Evolutionary conservation across 2,797 vertebrate species (phyloP), one percentile per base, ranked within the genome.

Genomic region (Cottoperca gobio): DNA sequence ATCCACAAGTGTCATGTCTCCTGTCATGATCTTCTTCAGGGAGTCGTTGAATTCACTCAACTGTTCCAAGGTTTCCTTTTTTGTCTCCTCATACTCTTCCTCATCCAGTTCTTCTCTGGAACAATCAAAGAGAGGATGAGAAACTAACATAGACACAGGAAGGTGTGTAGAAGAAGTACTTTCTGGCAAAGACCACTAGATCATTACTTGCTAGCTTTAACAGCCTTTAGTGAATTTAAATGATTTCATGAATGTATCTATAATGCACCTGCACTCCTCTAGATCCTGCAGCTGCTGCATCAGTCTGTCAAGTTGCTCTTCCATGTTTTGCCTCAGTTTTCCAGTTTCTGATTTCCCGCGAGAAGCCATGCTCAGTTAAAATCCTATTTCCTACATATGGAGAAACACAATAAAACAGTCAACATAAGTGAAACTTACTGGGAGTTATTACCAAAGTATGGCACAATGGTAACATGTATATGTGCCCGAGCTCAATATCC

Each of bases 251-350:
- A 3, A 26, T 31, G 1, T 26, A 2, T 28, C 19, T 58, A 1
- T 2, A n/a, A 49, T 23, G 74, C 92, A 99, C 98, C 97, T 97
- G 97, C 98, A 99, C 71, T 98, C 97, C 72, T 99, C 98, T 81
- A 99, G 93, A 77, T 99, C 98, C 73, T 99, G 97, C 49, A 99
- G 95, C 73, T 99, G 98, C 83, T 99, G 98, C 97, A 99, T 97
- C 73, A 99, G 87, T 78, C 98, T 95, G 86, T 99, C 98, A 64
- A 99, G 91, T 73, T 99, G 98, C 81, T 99, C 98, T 80, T 99
- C 98, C 94, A 99, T 95, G 73, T 99, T 99, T 81, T 99, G 97
- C 84, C 95, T 97, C 57, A 99, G 78, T 88, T 98, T 99, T 70
- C 95, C 95, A 17, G 98, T 99, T 93, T 99, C 98, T 3, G 94